Conservation (phyloP, 2,113 vertebrate genomes). For the Sminthopsis crassicaudata region DNA sequence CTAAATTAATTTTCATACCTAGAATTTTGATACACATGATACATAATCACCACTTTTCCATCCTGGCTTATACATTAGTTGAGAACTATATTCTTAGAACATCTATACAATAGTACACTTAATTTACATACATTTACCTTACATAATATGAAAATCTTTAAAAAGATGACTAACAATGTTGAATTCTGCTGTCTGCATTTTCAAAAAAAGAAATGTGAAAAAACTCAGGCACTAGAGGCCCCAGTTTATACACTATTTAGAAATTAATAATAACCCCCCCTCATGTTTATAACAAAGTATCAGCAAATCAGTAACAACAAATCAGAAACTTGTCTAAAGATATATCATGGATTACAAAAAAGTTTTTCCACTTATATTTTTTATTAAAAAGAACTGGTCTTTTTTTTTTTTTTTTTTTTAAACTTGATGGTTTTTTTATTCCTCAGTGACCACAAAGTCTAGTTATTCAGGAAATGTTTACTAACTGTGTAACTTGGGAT, state of each 20-base stretch:
- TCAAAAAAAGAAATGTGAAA: neutral
- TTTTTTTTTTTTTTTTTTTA: neutral
- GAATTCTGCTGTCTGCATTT: neutral
- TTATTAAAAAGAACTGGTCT: neutral
- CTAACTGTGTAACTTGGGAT: conserved; percentile 19
- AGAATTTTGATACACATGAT: neutral
- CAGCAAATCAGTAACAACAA: neutral
- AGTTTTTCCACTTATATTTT: neutral
- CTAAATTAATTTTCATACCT: neutral
- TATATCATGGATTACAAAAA: neutral
- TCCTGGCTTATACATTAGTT: neutral
- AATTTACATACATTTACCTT: neutral
- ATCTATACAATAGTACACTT: neutral
- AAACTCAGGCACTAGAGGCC: neutral
- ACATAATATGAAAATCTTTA: neutral
- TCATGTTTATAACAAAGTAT: neutral
- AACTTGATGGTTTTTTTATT: neutral
- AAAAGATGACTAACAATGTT: neutral
- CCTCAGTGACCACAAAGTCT: conserved; percentile 7
- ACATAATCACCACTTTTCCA: neutral
- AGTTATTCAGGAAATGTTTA: conserved; percentile 32
- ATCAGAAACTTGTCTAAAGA: neutral
- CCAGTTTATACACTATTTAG: neutral
- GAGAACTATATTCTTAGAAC: neutral
- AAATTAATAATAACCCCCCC: neutral